A percentile compares a stretch with the other conserved stretches of the same genome.
phyloP scores from a whole-genome alignment of 1,140 invertebrate genomes.

The Telenomus remus region DNA sequence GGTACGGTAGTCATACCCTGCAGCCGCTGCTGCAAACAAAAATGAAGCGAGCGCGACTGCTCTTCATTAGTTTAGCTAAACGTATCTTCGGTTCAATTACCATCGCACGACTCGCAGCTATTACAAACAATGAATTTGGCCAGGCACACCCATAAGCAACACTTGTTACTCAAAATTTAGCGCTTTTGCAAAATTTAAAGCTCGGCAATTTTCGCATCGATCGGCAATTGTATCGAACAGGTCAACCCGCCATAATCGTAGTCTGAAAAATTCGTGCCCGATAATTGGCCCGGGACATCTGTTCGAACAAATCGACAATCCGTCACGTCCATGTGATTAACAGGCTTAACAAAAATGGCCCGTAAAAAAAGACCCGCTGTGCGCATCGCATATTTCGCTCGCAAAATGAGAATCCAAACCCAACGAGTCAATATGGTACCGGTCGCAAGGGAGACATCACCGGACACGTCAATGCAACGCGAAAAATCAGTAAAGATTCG shows the following conservation, averaged over 20 bases:
- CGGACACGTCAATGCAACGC: slow-evolving; percentile 29
- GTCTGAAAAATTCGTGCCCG: slow-evolving; percentile 14
- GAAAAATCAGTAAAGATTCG: slow-evolving; percentile 45
- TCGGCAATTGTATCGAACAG: slow-evolving; percentile 18
- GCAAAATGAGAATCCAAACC: slow-evolving; percentile 10
- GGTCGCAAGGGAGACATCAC: slow-evolving; percentile 19
- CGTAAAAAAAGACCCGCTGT: neutral
- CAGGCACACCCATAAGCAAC: slow-evolving; percentile 9
- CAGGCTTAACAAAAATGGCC: slow-evolving; percentile 1
- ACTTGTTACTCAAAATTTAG: neutral
- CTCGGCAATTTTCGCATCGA: slow-evolving; percentile 31
- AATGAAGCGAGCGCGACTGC: slow-evolving; percentile 16
- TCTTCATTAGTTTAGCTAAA: slow-evolving; percentile 45
- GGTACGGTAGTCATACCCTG: too few relatives aligned
- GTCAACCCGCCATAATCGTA: slow-evolving; percentile 23
- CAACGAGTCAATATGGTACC: slow-evolving; percentile 21
- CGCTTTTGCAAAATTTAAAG: slow-evolving; percentile 49
- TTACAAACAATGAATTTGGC: slow-evolving; percentile 47
- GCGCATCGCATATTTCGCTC: slow-evolving; percentile 1
- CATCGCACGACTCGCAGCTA: slow-evolving; percentile 35
- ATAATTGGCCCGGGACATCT: slow-evolving; percentile 22
- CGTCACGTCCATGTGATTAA: slow-evolving; percentile 27
- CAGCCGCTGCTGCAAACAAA: slow-evolving; percentile 1
- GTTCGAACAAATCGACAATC: slow-evolving; percentile 14
- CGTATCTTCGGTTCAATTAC: slow-evolving; percentile 42